phyloP scores from a whole-genome alignment of 2,888 invertebrate genomes.

The Amphipyra berbera region DNA sequence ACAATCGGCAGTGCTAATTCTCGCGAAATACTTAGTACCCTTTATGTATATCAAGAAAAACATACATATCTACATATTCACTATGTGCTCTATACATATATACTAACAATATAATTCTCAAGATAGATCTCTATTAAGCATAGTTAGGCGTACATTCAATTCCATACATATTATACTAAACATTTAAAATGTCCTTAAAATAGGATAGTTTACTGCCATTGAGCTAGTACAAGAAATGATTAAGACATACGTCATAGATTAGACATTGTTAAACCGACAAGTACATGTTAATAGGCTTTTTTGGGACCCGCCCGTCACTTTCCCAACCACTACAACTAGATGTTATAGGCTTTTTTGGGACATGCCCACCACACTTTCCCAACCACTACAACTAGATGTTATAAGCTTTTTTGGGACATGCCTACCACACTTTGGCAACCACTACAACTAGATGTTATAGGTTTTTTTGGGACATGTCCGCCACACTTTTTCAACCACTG shows the following conservation, averaged over 20 bases:
- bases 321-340: no score
- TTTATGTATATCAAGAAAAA: slow-evolving; percentile 22
- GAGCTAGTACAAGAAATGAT: slow-evolving; percentile 15
- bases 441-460: no score
- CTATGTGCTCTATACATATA: slow-evolving; percentile 42
- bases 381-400: no score
- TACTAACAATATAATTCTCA: slow-evolving; percentile 16
- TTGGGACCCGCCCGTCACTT: no score
- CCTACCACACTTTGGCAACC: no score
- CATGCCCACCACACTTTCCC: no score
- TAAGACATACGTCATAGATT: not conserved
- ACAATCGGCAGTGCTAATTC: slow-evolving; percentile 43
- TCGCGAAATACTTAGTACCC: slow-evolving; percentile 32
- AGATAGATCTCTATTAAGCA: slow-evolving; percentile 40
- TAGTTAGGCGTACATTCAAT: slow-evolving; percentile 53
- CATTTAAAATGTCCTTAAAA: slow-evolving; percentile 50
- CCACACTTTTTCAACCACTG: no score
- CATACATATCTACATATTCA: slow-evolving; percentile 18
- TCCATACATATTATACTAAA: slow-evolving; percentile 39
- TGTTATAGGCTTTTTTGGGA: no score
- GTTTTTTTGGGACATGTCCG: no score
- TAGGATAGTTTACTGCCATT: slow-evolving; percentile 15
- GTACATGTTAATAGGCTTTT: no score
- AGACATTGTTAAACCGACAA: not conserved
- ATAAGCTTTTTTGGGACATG: no score